Base-by-base conservation (phyloP, 2,888 invertebrate species). In the Lasiommata megera region DNA sequence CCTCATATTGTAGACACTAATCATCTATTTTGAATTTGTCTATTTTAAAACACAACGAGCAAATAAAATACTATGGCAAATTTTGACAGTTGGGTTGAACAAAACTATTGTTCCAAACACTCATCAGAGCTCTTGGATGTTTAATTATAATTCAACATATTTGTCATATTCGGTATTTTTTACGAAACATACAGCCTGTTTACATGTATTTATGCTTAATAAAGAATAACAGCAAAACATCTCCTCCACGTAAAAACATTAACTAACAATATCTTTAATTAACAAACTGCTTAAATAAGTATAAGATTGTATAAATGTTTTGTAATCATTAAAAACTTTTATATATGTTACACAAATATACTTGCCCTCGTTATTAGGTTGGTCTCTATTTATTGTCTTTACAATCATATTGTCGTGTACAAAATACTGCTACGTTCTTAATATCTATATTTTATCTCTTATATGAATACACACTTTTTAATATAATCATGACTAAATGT, bases 301-400 rank as follows among this genome's bases (percentile, higher is more conserved):
- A 16, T 36, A 53, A 16, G 23, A 44, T 43, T 36, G 36, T 23
- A 34, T 11, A 31, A 58, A 54, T 57, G 38, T 28, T 11, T 34
- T 57, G 44, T 31, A 50, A 53, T 37, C 12, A 51, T 40, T 41
- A 29, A 37, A 50, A 56, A 54, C 38, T 50, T 57, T 51, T 59
- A 51, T 62, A 58, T 56, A 61, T 50, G 43, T 63, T 63, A 62
- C 58, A 62, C 58, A 64, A 62, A 64, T 64, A 60, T 60, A 65
- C 50, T 53, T 56, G 47, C 28, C 54, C 55, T 56, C 58, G 52
- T 54, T 60, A 52, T 67, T 64, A 70, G 69, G 67, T 79, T 84
- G 80, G 84, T 84, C 84, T 78, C 74, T 79, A 79, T 73, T n/a
- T 83, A 82, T 83, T 81, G 78, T 83, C 76, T 62, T 62, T 60